Evolutionary conservation across 2,888 invertebrate genomes (phyloP).

Genomic region (Sinelater perroti): DNA sequence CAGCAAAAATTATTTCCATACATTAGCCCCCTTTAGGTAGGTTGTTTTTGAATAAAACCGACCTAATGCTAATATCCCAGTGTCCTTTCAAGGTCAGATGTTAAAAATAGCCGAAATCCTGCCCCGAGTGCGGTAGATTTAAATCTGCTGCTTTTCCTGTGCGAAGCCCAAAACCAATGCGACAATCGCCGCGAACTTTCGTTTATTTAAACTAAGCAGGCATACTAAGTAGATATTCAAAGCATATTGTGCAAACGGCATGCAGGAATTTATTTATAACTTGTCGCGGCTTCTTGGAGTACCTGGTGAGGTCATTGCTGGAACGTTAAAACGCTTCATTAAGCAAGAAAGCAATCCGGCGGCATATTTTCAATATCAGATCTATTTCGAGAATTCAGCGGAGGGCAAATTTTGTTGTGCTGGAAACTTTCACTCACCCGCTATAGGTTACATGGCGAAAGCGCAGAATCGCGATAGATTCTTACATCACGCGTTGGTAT

Average conservation of each 20-base stretch:
- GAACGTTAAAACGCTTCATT: neutral
- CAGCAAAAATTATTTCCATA: neutral
- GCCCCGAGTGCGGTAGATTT: neutral
- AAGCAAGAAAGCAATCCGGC: neutral
- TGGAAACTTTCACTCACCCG: slow-evolving; percentile 29
- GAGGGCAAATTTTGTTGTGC: neutral
- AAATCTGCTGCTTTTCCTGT: slow-evolving; percentile 8
- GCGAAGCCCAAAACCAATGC: slow-evolving; percentile 1
- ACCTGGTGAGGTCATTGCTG: neutral
- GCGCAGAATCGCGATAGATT: slow-evolving; percentile 19
- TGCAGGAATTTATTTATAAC: neutral
- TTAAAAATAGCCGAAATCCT: slow-evolving; percentile 13
- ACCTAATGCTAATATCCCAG: slow-evolving; percentile 22
- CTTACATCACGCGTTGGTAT: slow-evolving; percentile 27
- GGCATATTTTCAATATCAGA: neutral
- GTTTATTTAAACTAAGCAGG: slow-evolving; percentile 17
- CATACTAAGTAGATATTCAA: slow-evolving; percentile 5
- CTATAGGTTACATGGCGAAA: slow-evolving; percentile 29
- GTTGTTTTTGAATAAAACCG: slow-evolving; percentile 3
- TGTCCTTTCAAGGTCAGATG: slow-evolving; percentile 30
- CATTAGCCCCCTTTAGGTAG: neutral
- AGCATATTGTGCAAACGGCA: neutral
- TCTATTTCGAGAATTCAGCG: neutral
- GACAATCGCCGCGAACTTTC: slow-evolving; percentile 20
- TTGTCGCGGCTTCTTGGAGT: neutral